Conservation (phyloP, 1,140 invertebrate species). For the Tetramorium alpestre region DNA sequence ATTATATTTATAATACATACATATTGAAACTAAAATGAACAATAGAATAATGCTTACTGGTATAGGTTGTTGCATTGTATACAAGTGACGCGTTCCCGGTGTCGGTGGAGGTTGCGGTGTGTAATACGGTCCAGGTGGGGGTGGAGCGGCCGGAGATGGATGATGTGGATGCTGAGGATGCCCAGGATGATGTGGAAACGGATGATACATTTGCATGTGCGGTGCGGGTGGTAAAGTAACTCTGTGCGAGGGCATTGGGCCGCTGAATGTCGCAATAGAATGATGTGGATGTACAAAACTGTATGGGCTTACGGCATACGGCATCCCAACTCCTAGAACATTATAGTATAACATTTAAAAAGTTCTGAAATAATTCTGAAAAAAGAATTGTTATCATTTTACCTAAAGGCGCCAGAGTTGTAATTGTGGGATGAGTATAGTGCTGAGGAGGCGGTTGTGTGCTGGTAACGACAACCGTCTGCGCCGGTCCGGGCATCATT, state of each 20-base stretch:
- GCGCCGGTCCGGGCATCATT: slow-evolving; percentile 84
- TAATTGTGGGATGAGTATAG: slow-evolving; percentile 85
- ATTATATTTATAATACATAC: slow-evolving; percentile 2
- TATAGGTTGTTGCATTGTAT: slow-evolving; percentile 84
- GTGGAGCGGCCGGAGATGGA: slow-evolving; percentile 80
- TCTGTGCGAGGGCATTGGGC: slow-evolving; percentile 87
- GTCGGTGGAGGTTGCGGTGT: slow-evolving; percentile 82
- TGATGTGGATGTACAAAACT: slow-evolving; percentile 86
- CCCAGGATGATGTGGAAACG: slow-evolving; percentile 82
- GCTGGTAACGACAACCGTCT: slow-evolving; percentile 87
- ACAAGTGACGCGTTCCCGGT: slow-evolving; percentile 83
- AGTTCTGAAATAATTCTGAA: not conserved
- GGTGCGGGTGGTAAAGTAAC: slow-evolving; percentile 86
- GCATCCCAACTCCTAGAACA: slow-evolving; percentile 85
- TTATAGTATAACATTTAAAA: slow-evolving; percentile 1
- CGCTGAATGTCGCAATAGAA: slow-evolving; percentile 85
- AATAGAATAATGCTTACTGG: slow-evolving; percentile 73
- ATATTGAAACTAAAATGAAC: not conserved
- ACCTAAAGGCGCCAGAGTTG: slow-evolving; percentile 85
- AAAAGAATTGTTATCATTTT: slow-evolving; percentile 20
- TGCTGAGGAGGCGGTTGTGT: slow-evolving; percentile 86
- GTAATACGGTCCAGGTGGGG: slow-evolving; percentile 83
- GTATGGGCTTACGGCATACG: slow-evolving; percentile 87
- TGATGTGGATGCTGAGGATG: slow-evolving; percentile 82
- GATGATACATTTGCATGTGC: slow-evolving; percentile 86